These are phyloP conservation scores for Donacobius atricapilla DNA, from an alignment of 2,113 vertebrate genomes.

Conservation along the genomic window DNA sequence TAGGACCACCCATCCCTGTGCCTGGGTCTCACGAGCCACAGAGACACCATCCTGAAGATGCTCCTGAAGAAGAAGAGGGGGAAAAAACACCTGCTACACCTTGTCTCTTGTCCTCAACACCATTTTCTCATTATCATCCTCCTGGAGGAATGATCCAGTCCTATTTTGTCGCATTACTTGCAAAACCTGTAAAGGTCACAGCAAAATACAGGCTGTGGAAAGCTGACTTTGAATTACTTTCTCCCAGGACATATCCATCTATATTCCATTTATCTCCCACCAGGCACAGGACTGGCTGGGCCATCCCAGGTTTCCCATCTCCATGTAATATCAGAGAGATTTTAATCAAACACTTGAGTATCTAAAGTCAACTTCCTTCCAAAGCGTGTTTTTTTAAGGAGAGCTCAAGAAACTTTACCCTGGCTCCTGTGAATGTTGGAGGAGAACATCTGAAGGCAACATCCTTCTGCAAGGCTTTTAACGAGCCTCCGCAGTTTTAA, in stretches of 20 bases:
- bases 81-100: rapidly evolving
- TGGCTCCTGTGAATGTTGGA: not conserved
- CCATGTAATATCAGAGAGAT: not conserved
- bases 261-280: not conserved
- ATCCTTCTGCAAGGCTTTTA: not conserved
- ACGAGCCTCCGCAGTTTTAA: not conserved
- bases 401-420: not conserved
- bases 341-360: not conserved
- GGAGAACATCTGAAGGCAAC: not conserved
- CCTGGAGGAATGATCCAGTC: not conserved
- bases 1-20: too few relatives aligned
- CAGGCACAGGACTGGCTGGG: not conserved
- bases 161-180: not conserved
- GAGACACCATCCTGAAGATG: not conserved
- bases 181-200: not conserved
- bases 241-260: not conserved
- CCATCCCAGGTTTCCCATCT: not conserved
- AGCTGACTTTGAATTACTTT: not conserved
- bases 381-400: not conserved
- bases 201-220: not conserved
- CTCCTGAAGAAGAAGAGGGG: not conserved
- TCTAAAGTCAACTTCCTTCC: not conserved
- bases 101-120: not conserved
- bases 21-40: rapidly evolving
- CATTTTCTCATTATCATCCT: not conserved